Percentiles rank a stretch among this genome's conserved stretches.
Conservation (phyloP, 2,888 invertebrate species). For the Alviniconcha strummeri region DNA sequence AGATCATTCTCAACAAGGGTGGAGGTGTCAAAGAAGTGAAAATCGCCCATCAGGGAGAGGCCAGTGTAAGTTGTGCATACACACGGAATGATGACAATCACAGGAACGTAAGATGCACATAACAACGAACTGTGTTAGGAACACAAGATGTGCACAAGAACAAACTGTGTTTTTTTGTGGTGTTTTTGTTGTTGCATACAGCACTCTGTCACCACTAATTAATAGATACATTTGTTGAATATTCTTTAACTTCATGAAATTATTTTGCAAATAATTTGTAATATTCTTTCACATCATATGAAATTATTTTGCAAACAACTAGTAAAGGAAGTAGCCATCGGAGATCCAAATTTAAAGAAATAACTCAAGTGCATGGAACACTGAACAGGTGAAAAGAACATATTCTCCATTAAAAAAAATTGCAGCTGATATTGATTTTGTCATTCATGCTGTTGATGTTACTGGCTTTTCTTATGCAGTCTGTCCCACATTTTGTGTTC, state of each 20-base stretch:
- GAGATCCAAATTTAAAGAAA: too few relatives aligned
- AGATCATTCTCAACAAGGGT: constrained; percentile 88
- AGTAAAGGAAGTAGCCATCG: too few relatives aligned
- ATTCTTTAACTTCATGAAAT: too few relatives aligned
- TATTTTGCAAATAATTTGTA: too few relatives aligned
- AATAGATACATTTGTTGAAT: too few relatives aligned
- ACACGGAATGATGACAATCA: not conserved
- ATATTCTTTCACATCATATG: too few relatives aligned
- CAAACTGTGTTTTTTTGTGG: not conserved
- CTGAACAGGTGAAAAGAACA: too few relatives aligned
- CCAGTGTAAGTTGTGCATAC: constrained; percentile 50
- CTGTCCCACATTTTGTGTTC: too few relatives aligned
- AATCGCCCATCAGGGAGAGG: constrained; percentile 84
- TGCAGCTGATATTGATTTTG: not conserved
- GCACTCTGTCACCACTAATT: not conserved
- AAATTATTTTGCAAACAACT: too few relatives aligned
- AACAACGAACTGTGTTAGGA: too few relatives aligned
- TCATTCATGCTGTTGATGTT: not conserved
- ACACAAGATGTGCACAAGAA: not conserved
- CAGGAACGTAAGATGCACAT: not conserved
- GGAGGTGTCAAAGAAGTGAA: constrained; percentile 92
- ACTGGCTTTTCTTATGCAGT: not conserved
- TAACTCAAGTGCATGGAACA: too few relatives aligned
- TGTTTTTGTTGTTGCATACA: not conserved
- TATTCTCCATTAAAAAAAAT: not conserved